Evolutionary conservation across 2,797 vertebrate species (phyloP).

Genomic region (Anguilla anguilla): DNA sequence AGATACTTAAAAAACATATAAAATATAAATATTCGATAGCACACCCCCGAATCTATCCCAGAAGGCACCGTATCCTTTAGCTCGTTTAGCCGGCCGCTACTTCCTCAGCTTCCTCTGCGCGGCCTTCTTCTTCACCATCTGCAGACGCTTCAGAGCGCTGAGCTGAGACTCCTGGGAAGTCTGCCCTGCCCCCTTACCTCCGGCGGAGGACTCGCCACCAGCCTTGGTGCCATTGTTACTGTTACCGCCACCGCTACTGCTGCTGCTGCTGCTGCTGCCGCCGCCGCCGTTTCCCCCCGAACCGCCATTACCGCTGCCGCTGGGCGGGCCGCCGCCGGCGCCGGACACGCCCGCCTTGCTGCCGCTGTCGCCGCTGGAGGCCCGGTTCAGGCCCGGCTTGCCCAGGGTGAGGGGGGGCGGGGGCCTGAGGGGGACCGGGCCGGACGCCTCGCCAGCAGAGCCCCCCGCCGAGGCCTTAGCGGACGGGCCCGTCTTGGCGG

Average conservation of each 20-base stretch:
- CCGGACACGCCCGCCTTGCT: constrained; percentile 79
- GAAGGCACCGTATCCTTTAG: neutral
- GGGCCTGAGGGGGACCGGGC: constrained; percentile 78
- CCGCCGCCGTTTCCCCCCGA: constrained; percentile 61
- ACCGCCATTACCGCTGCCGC: constrained; percentile 61
- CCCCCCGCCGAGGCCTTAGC: constrained; percentile 75
- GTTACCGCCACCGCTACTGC: constrained; percentile 48
- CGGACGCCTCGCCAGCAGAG: constrained; percentile 54
- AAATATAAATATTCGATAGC: neutral
- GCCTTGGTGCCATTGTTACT: constrained; percentile 71
- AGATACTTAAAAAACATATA: neutral
- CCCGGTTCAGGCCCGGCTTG: constrained; percentile 87
- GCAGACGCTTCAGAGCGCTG: constrained; percentile 92
- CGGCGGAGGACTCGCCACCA: constrained; percentile 58
- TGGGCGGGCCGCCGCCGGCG: constrained; percentile 35
- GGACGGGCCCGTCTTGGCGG: constrained; percentile 79
- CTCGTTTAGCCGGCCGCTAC: constrained; percentile 45
- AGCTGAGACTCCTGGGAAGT: constrained; percentile 95
- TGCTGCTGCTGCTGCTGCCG: constrained; percentile 49
- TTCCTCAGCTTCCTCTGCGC: constrained; percentile 97
- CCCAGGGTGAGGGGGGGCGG: constrained; percentile 87
- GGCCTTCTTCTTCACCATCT: constrained; percentile 96
- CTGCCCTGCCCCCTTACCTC: constrained; percentile 77
- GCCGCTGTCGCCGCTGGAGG: constrained; percentile 84
- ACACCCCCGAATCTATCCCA: neutral